Conservation (phyloP, 1,140 invertebrate species). For the Zaprionus capensis region DNA sequence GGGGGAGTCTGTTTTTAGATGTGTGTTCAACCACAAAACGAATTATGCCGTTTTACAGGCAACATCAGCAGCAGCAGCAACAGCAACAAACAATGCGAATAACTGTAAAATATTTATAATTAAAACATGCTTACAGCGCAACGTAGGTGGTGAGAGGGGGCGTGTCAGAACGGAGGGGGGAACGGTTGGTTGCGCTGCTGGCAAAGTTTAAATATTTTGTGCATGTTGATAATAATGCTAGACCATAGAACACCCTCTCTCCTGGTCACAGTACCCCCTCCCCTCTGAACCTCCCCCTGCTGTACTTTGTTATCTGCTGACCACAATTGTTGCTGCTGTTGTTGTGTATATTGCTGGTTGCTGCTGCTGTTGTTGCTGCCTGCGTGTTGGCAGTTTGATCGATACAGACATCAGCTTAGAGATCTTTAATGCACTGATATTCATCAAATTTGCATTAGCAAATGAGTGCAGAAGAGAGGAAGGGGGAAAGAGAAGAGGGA, state of each 20-base stretch:
- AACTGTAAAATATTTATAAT: slow-evolving; percentile 67
- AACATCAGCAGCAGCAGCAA: slow-evolving; percentile 25
- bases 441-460: slow-evolving; percentile 73
- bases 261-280: too few relatives aligned
- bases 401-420: slow-evolving; percentile 24
- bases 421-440: slow-evolving; percentile 46
- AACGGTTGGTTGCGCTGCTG: not conserved
- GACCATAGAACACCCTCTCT: not conserved
- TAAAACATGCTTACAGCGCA: slow-evolving; percentile 52
- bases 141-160: not conserved
- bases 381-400: slow-evolving; percentile 5
- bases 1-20: not conserved
- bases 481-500: not conserved
- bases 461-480: slow-evolving; percentile 53
- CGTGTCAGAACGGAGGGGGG: not conserved
- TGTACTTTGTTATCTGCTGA: slow-evolving; percentile 3
- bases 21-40: slow-evolving; percentile 69
- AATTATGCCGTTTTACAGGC: slow-evolving; percentile 69
- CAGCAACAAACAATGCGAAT: slow-evolving; percentile 40
- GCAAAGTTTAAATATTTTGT: slow-evolving; percentile 16
- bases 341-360: not conserved
- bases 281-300: not conserved
- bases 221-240: not conserved
- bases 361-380: not conserved
- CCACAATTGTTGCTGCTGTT: not conserved